These are phyloP conservation scores for Pterostichus madidus DNA, from an alignment of 2,888 invertebrate genomes.

Conservation along the genomic window DNA sequence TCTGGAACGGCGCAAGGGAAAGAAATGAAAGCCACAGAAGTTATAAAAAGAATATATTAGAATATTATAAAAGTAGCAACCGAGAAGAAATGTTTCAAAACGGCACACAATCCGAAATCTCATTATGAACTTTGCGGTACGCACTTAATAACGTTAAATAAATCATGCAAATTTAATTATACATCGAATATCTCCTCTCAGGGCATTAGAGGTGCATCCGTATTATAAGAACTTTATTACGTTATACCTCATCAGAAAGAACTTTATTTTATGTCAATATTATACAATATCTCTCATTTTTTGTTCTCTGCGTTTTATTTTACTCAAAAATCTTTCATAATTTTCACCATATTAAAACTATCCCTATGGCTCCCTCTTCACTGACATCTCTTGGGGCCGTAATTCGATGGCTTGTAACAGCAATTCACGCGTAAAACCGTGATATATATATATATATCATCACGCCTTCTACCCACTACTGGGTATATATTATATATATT, in stretches of 20 bases:
- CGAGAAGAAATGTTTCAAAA: constrained; percentile 50
- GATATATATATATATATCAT: no score
- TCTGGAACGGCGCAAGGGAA: constrained; percentile 26
- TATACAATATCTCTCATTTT: not conserved
- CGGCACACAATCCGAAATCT: constrained; percentile 40
- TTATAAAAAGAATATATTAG: constrained; percentile 61
- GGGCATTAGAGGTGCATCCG: constrained; percentile 24
- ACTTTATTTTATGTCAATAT: not conserved
- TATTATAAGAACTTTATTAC: constrained; percentile 30
- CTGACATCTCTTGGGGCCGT: no score
- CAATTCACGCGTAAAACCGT: no score
- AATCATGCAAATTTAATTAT: constrained; percentile 51
- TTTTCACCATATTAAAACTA: no score
- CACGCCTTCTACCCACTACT: no score
- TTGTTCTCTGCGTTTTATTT: no score
- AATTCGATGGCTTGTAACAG: no score
- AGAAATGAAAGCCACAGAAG: constrained; percentile 44
- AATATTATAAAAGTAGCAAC: constrained; percentile 52
- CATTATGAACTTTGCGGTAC: constrained; percentile 43
- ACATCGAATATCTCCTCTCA: constrained; percentile 36
- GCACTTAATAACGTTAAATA: constrained; percentile 48
- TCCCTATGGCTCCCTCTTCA: no score
- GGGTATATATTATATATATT: no score
- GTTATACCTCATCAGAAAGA: not conserved
- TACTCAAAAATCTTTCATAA: no score